phyloP scores from a whole-genome alignment of 2,888 invertebrate species.

The Hemaris fuciformis region DNA sequence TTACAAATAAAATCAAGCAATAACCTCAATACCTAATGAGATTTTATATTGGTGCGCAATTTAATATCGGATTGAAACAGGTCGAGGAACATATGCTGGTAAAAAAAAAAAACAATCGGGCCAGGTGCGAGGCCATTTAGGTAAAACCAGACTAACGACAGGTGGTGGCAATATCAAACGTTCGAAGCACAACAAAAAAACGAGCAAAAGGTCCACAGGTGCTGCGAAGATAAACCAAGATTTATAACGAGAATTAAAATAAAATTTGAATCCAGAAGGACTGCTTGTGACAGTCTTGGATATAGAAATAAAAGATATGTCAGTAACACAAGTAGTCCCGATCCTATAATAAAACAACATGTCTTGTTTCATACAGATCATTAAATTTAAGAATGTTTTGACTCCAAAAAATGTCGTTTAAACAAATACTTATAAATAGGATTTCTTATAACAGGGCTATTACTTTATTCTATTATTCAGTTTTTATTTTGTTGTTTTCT shows the following conservation, averaged over 20 bases:
- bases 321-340: too few relatives aligned
- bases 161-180: constrained; percentile 47
- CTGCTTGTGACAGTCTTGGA: too few relatives aligned
- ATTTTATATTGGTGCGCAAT: constrained; percentile 10
- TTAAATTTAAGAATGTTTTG: too few relatives aligned
- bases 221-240: background rate
- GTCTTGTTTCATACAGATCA: too few relatives aligned
- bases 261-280: background rate
- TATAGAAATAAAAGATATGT: too few relatives aligned
- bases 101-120: constrained; percentile 34
- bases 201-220: background rate
- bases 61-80: constrained; percentile 9
- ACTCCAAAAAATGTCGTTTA: too few relatives aligned
- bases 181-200: background rate
- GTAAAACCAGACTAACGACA: constrained; percentile 62
- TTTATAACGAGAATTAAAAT: background rate
- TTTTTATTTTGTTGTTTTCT: too few relatives aligned
- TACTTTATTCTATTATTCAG: too few relatives aligned
- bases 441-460: too few relatives aligned
- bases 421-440: too few relatives aligned
- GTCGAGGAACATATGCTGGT: constrained; percentile 25
- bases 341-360: too few relatives aligned
- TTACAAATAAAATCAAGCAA: background rate
- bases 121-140: constrained; percentile 46
- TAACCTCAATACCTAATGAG: background rate